Base-by-base conservation (phyloP, 2,888 invertebrate species). In the Rotaria magnacalcarata region DNA sequence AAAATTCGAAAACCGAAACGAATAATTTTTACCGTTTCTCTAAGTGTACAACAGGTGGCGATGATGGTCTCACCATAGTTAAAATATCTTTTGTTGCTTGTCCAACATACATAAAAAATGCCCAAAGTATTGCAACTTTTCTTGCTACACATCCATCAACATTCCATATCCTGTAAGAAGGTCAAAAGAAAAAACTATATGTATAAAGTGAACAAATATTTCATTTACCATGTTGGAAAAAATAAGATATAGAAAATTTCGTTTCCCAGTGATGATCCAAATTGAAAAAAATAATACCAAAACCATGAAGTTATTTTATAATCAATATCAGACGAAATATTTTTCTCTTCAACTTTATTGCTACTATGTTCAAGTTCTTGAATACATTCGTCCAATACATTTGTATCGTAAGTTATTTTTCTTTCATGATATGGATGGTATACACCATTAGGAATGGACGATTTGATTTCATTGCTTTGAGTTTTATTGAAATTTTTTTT, bases 161-260 rank as follows among this genome's bases (percentile, higher is more conserved):
- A 91, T 96, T 96, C 96, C 96, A 96, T 90, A 96, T 41, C 67
- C 67, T 67, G 24, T 19, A 41, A 11, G 34, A 34, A 34, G 0
- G 6, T 19, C 2, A 11, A 27, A 60, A 2, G 5, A 54, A 0
- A 19, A 54, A 5, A 21, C 10, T 21, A 5, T 21, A 54, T 54
- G 34, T 16, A 52, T 3, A 4, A 52, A 52, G 14, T 1, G 14
- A 16, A 52, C 16, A 16, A 52, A 52, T 52, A 56, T 2, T 8
- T 3, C 3, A 7, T 56, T 24, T 6, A 34, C 94, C 95, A 95
- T 91, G 95, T 95, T 1, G 96, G 95, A 89, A 96, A 96, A 90
- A 96, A 96, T n/a, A 94, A 93, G 2, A 94, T 94, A 91, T 96
- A 96, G 91, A 96, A 96, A 87, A 94, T 93, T 92, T 96, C 96